A percentile compares a stretch with the other conserved stretches of the same genome.
Evolutionary conservation across 2,888 invertebrate genomes (phyloP).

Genomic region (Netelia fuscicornis): DNA sequence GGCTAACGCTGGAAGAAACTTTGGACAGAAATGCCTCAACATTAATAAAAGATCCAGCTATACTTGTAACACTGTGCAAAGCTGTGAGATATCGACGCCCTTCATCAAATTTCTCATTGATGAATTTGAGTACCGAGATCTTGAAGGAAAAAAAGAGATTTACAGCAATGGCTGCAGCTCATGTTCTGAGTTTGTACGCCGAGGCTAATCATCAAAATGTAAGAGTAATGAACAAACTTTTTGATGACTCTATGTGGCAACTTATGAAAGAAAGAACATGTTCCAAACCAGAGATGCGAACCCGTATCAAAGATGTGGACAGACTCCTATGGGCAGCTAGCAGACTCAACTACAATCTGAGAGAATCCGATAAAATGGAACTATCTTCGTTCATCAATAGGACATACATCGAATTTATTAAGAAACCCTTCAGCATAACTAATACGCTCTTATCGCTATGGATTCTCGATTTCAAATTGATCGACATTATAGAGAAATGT

Average conservation of each 20-base stretch:
- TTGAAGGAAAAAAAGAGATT: constrained; percentile 81
- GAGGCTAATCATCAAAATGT: constrained; percentile 82
- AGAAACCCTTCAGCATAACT: constrained; percentile 77
- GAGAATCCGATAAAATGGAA: constrained; percentile 71
- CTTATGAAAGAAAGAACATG: background rate
- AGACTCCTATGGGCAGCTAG: constrained; percentile 84
- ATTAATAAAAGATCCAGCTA: constrained; percentile 81
- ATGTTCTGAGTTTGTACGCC: constrained; percentile 84
- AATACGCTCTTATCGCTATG: constrained; percentile 83
- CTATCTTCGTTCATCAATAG: constrained; percentile 44
- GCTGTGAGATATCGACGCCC: constrained; percentile 82
- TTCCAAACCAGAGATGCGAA: too few species aligned
- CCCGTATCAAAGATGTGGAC: constrained; percentile 83
- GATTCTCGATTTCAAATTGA: constrained; percentile 82
- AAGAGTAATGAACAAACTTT: constrained; percentile 78
- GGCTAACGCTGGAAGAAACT: constrained; percentile 68
- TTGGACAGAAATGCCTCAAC: constrained; percentile 81
- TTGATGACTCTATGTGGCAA: constrained; percentile 74
- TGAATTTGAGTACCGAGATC: constrained; percentile 81
- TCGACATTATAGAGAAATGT: constrained; percentile 64
- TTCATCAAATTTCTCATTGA: constrained; percentile 81
- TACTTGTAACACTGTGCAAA: constrained; percentile 84
- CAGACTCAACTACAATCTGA: constrained; percentile 78
- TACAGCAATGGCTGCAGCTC: constrained; percentile 81
- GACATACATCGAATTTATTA: constrained; percentile 73